Base-by-base conservation (phyloP, 2,113 vertebrate genomes). In the Eulacestoma nigropectus region DNA sequence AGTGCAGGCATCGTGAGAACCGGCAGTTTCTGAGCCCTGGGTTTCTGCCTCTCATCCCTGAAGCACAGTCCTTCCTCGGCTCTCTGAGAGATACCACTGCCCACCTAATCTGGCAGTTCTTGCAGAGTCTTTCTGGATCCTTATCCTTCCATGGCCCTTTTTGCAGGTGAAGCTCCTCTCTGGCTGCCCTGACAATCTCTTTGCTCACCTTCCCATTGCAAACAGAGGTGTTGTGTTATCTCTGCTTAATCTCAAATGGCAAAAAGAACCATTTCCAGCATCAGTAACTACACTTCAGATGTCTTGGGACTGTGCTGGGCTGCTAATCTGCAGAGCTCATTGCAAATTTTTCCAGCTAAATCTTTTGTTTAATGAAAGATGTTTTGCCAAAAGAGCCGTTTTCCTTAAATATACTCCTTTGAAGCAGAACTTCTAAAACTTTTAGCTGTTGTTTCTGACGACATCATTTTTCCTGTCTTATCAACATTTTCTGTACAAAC, bases 401-500 rank as follows among this genome's bases (percentile, higher is more conserved):
- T 92, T 89, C 72, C 90, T 84, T 68, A 90, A 64, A 89, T 29
- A 74, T 1, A 35, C 29, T 53, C 84, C 72, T 78, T 62, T 67
- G 50, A 94, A 84, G 80, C 33, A 90, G 42, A 95, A 86, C 42
- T 56, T 89, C 44, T 84, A 47, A 92, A 87, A 47, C 26, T 67
- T 84, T n/a, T 82, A 72, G 50, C 68, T 47, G 21, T 59, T 74
- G 30, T 84, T 94, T 84, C 76, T 95, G 80, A 81, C 1, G 0
- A 16, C 86, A 84, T 57, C 0, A 33, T 87, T 95, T 78, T 94
- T 87, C 86, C 77, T 92, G 35, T 89, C 77, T 92, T 89, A 95
- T 79, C 95, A 84, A 69, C 47, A 23, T 95, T 89, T 91, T 91
- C 77, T 78, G 56, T 79, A 84, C 69, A 81, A 95, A 92, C 53